These are phyloP conservation scores for Heliangelus exortis DNA, from an alignment of 2,797 vertebrate species.

Conservation along the genomic window DNA sequence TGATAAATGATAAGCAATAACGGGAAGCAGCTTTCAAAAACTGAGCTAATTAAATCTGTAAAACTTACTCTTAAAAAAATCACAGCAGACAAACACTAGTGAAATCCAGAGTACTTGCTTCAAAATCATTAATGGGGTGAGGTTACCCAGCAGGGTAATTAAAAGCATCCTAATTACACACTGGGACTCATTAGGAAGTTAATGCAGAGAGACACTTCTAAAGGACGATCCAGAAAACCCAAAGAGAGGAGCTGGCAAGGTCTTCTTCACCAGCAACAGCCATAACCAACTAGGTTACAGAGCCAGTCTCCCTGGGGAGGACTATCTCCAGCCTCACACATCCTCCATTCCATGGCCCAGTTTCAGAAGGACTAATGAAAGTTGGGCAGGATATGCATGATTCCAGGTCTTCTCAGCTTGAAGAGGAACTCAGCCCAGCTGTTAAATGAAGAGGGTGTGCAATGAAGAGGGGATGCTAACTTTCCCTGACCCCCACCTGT, in stretches of 20 bases:
- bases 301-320: background rate
- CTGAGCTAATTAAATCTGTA: background rate
- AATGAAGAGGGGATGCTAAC: background rate
- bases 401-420: background rate
- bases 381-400: background rate
- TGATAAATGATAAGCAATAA: background rate
- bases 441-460: background rate
- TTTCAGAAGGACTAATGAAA: slow-evolving; percentile 36
- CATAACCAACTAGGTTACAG: slow-evolving; percentile 22
- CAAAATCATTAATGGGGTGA: slow-evolving; percentile 14
- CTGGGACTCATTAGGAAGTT: background rate
- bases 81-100: background rate
- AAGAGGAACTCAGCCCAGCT: background rate
- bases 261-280: background rate
- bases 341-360: background rate
- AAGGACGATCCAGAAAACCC: background rate
- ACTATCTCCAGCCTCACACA: background rate
- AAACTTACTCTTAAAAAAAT: background rate
- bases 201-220: background rate
- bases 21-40: background rate
- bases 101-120: background rate
- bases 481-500: background rate
- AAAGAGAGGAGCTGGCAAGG: background rate
- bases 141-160: slow-evolving; percentile 31
- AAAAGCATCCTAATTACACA: slow-evolving; percentile 55